These are phyloP conservation scores for Hyppa rectilinea DNA, from an alignment of 2,888 invertebrate species.

Conservation along the genomic window DNA sequence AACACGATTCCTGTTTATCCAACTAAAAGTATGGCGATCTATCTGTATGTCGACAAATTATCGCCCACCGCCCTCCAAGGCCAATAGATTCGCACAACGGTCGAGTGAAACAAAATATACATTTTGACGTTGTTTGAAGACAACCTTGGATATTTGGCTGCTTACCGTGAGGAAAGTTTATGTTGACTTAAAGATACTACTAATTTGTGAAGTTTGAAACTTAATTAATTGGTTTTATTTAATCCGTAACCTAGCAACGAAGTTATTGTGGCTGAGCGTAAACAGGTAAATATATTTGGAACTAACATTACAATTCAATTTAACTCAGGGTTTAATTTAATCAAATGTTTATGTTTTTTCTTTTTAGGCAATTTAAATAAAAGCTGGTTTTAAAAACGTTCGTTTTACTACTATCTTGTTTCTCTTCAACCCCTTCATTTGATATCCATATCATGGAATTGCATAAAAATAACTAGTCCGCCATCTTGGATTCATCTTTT, in stretches of 20 bases:
- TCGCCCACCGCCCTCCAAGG: slow-evolving; percentile 43
- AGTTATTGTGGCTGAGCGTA: slow-evolving; percentile 7
- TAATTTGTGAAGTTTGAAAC: slow-evolving; percentile 42
- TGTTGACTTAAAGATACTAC: slow-evolving; percentile 34
- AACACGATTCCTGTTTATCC: slow-evolving; percentile 67
- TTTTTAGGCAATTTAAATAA: too few species aligned
- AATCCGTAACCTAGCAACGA: slow-evolving; percentile 34
- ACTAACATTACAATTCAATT: slow-evolving; percentile 7
- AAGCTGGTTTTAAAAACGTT: too few species aligned
- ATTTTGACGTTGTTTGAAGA: slow-evolving; percentile 33
- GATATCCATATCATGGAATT: too few species aligned
- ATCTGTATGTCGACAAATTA: slow-evolving; percentile 61
- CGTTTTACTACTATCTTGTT: too few species aligned
- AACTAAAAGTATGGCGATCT: slow-evolving; percentile 59
- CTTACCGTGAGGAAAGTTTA: slow-evolving; percentile 36
- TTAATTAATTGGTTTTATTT: slow-evolving; percentile 42
- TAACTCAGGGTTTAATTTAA: too few species aligned
- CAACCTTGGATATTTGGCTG: slow-evolving; percentile 52
- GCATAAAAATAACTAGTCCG: too few species aligned
- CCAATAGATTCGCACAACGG: slow-evolving; percentile 40
- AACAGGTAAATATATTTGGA: slow-evolving; percentile 16
- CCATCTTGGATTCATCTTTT: too few species aligned
- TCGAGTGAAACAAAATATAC: slow-evolving; percentile 41
- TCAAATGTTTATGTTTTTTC: too few species aligned
- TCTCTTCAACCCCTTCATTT: too few species aligned